Evolutionary conservation across 1,140 invertebrate genomes (phyloP).

Genomic region (Ruditapes philippinarum): DNA sequence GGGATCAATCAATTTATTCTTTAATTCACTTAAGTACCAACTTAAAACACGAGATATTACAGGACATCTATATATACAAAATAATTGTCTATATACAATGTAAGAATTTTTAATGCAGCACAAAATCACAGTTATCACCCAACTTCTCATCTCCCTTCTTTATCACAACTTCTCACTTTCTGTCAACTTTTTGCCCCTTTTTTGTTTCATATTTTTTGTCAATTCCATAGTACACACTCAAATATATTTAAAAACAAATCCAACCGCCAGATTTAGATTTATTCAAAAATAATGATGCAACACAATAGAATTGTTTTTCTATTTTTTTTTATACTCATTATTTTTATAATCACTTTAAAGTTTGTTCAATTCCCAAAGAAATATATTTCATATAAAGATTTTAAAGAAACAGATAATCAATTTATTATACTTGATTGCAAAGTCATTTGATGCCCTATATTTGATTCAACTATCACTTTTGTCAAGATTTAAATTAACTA

Average conservation of each 20-base stretch:
- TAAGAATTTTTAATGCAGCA: slow-evolving; percentile 21
- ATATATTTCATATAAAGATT: not conserved
- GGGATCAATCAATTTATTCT: no score
- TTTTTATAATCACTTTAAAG: no score
- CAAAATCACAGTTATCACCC: slow-evolving; percentile 10
- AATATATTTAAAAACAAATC: not conserved
- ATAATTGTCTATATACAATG: not conserved
- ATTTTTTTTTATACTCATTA: no score
- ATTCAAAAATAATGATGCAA: not conserved
- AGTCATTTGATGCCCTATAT: not conserved
- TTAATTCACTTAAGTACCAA: no score
- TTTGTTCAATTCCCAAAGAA: no score
- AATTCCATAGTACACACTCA: not conserved
- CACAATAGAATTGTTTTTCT: no score
- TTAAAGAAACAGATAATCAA: not conserved
- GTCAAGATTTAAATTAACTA: no score
- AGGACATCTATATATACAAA: not conserved
- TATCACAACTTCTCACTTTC: slow-evolving; percentile 2
- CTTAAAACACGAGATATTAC: not conserved
- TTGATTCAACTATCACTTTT: no score
- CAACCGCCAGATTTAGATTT: slow-evolving; percentile 27
- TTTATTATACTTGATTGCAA: no score
- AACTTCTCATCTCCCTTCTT: not conserved
- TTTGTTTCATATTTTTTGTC: not conserved
- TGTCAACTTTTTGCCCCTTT: not conserved